These are phyloP conservation scores for Hoplodrina ambigua DNA, from an alignment of 2,888 invertebrate species.

Conservation along the genomic window DNA sequence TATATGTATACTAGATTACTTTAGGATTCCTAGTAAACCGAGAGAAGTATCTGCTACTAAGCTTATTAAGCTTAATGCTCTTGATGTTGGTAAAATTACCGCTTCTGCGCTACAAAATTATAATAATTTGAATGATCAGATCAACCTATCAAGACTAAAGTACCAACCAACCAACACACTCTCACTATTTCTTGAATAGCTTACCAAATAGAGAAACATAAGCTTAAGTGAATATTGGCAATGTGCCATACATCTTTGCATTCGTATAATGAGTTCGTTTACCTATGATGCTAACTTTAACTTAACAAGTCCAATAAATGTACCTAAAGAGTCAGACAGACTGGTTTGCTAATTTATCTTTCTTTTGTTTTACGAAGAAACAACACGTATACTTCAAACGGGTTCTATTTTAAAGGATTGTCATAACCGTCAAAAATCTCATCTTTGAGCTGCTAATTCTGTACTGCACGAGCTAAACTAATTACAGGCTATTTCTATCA, in stretches of 20 bases:
- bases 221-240: constrained; percentile 49
- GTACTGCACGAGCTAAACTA: not conserved
- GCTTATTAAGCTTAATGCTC: not conserved
- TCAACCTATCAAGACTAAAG: not conserved
- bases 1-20: too few species aligned
- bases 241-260: constrained; percentile 51
- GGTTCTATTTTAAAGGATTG: not conserved
- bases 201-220: constrained; percentile 29
- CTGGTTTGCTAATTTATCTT: constrained; percentile 33
- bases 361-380: constrained; percentile 33
- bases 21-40: constrained; percentile 9
- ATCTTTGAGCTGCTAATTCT: not conserved
- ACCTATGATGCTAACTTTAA: constrained; percentile 53
- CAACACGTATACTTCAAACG: not conserved
- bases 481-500: too few species aligned
- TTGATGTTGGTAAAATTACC: constrained; percentile 1
- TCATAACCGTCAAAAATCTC: not conserved
- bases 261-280: constrained; percentile 60
- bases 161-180: not conserved
- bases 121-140: constrained; percentile 4
- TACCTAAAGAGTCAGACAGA: constrained; percentile 22
- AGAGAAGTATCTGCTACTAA: constrained; percentile 8
- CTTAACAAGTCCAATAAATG: constrained; percentile 49
- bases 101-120: not conserved
- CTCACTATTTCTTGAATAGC: constrained; percentile 33